Base-by-base conservation (phyloP, 2,113 vertebrate genomes). In the Podocnemis expansa region DNA sequence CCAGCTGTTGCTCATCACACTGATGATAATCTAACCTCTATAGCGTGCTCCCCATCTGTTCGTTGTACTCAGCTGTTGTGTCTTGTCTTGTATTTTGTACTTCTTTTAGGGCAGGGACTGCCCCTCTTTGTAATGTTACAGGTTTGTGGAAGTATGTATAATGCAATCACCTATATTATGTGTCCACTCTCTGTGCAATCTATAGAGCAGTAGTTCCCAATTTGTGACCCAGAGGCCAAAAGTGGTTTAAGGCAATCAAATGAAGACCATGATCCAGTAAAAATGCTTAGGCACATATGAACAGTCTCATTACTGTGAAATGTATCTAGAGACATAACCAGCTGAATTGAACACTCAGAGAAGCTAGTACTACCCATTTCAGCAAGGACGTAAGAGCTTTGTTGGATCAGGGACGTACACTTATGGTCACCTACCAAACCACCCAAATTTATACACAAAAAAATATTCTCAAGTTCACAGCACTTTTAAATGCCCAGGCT, bases 21-120 rank as follows among this genome's bases (percentile, higher is more conserved):
- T 94, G 91, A 89, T 93, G 89, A 89, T 89, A 91, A 86, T 89
- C 95, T 93, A 1, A 0, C 12, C 73, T 21, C 56, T 85, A 52
- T 78, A 82, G 95, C 95, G 87, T 95, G 89, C 89, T 93, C 91
- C 41, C 63, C 85, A 92, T 90, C 84, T 95, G 91, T 29, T 58
- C 27, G 27, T 82, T 92, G 16, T 54, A 51, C 41, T 73, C 54
- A 80, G 14, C 88, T 63, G 29, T 92, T 45, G 8, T 63, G 90
- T 29, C 70, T 82, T 91, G 67, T 73, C 73, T 83, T 79, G 87
- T 82, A 60, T 84, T 89, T 58, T 58, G 27, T 58, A 80, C 90
- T 8, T 0, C 6, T 52, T 94, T 90, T 78, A 75, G 49, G 80
- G n/a, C 87, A 94, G 12, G 31, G 89, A 73, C 14, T 27, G 85